A percentile compares a stretch with the other conserved stretches of the same genome.
Evolutionary conservation across 37 sponge, comb jelly and placozoan genomes (phyloP).

Genomic region (Dysidea cf. avara): DNA sequence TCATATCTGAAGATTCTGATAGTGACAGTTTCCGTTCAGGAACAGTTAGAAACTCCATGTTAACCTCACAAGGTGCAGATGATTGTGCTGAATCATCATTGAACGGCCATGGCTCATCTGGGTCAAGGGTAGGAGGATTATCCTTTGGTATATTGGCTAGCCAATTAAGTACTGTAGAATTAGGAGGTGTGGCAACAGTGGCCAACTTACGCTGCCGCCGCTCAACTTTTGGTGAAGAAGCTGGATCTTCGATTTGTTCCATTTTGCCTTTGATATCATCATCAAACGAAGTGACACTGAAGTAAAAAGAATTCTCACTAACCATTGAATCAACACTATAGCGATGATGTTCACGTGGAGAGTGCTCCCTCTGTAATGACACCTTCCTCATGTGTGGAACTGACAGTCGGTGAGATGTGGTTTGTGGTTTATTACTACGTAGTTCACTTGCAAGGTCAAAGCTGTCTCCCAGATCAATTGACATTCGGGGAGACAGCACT

Average conservation of each 20-base stretch:
- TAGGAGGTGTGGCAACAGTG: no score
- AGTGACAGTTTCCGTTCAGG: no score
- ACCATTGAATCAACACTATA: not conserved
- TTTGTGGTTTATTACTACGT: not conserved
- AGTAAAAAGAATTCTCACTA: slow-evolving; percentile 34
- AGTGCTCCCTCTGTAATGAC: not conserved
- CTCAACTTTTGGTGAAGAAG: no score
- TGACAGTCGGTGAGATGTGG: not conserved
- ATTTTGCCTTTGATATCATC: slow-evolving; percentile 53
- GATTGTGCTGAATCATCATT: no score
- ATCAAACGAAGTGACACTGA: slow-evolving; percentile 74
- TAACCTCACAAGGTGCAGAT: no score
- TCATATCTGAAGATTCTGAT: no score
- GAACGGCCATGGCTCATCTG: no score
- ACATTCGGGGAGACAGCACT: slow-evolving; percentile 62
- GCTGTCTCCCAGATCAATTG: slow-evolving; percentile 48
- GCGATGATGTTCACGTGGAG: not conserved
- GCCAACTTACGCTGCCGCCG: no score
- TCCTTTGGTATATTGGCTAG: no score
- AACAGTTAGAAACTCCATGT: no score
- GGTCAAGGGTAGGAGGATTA: no score
- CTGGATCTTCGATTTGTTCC: slow-evolving; percentile 5
- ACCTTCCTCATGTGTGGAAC: slow-evolving; percentile 3
- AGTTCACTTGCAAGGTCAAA: slow-evolving; percentile 11
- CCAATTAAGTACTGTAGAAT: no score